Percentiles rank a stretch among this genome's conserved stretches.
phyloP scores from a whole-genome alignment of 2,113 vertebrate genomes.

The Lophochroa leadbeateri region DNA sequence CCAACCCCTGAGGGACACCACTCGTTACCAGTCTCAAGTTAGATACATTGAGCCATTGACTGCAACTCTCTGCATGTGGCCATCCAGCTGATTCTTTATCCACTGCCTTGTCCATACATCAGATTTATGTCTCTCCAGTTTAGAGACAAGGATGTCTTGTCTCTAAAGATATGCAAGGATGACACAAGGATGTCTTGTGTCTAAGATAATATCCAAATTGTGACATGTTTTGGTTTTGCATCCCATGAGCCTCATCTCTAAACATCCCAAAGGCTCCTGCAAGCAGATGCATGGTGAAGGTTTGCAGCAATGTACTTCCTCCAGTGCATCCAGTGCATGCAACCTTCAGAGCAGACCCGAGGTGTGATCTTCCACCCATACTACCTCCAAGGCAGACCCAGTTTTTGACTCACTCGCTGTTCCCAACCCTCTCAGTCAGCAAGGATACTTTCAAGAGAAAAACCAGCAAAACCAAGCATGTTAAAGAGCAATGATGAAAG shows the following conservation, averaged over 20 bases:
- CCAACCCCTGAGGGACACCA: not conserved
- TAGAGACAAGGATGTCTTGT: not conserved
- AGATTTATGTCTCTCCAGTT: not conserved
- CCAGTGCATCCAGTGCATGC: rapidly evolving
- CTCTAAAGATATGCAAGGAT: not conserved
- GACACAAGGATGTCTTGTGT: not conserved
- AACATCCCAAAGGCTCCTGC: not conserved
- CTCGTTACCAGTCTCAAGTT: not conserved
- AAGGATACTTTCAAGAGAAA: not conserved
- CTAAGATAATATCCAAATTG: rapidly evolving
- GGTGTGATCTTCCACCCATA: not conserved
- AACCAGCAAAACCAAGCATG: rapidly evolving
- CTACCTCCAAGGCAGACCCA: not conserved
- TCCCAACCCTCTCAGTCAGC: not conserved
- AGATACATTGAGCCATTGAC: not conserved
- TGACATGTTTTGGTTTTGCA: not conserved
- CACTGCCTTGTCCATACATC: not conserved
- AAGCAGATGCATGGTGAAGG: not conserved
- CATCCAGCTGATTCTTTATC: not conserved
- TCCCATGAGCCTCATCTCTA: not conserved
- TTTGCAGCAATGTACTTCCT: not conserved
- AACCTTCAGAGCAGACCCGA: not conserved
- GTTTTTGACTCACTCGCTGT: rapidly evolving
- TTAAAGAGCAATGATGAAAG: not conserved
- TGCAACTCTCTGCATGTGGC: not conserved